phyloP scores from a whole-genome alignment of 2,888 invertebrate species.

The Ditylenchus weischeri region DNA sequence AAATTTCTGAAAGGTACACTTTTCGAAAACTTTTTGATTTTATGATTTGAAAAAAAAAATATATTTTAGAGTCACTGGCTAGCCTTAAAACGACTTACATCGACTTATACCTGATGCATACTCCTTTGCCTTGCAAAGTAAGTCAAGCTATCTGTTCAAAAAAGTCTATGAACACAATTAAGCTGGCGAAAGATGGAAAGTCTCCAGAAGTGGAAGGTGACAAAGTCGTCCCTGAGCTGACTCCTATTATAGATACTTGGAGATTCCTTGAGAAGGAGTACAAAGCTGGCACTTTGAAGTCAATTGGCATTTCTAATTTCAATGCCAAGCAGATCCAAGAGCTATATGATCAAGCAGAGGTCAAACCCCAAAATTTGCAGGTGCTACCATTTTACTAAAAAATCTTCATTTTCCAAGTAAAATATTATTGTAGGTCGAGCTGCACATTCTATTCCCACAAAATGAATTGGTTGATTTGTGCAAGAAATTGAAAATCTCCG shows the following conservation, averaged over 20 bases:
- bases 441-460: slow-evolving; percentile 77
- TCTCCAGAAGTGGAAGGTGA: neutral
- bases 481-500: slow-evolving; percentile 66
- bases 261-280: slow-evolving; percentile 63
- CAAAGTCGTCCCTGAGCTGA: neutral
- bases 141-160: neutral
- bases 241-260: slow-evolving; percentile 12
- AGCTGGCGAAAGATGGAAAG: slow-evolving; percentile 2
- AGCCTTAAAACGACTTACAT: slow-evolving; percentile 71
- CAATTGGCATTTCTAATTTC: slow-evolving; percentile 82
- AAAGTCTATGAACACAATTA: neutral
- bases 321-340: slow-evolving; percentile 72
- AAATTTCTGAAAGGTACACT: slow-evolving; percentile 21
- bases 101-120: slow-evolving; percentile 77
- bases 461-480: slow-evolving; percentile 60
- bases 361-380: slow-evolving; percentile 42
- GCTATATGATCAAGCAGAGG: slow-evolving; percentile 59
- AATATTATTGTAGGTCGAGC: slow-evolving; percentile 67
- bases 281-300: slow-evolving; percentile 69
- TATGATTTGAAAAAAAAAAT: no score
- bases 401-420: neutral
- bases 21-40: no score
- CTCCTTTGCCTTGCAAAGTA: slow-evolving; percentile 15
- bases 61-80: slow-evolving; percentile 24
- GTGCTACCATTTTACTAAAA: neutral